These are phyloP conservation scores for Pithys albifrons DNA, from an alignment of 2,113 vertebrate species.

Conservation along the genomic window DNA sequence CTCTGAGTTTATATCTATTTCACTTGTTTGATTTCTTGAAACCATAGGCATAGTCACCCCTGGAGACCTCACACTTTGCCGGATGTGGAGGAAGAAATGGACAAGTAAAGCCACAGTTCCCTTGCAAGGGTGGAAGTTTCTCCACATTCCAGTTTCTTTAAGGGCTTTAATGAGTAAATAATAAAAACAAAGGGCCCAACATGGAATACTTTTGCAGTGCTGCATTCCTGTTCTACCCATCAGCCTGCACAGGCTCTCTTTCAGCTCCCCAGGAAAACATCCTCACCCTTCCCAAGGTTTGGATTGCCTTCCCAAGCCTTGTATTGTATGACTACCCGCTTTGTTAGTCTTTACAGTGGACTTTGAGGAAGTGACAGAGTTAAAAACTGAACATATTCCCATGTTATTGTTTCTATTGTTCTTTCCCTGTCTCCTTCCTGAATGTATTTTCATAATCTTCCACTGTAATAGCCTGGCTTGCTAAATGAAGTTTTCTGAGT, in stretches of 20 bases:
- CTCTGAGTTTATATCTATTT: not conserved
- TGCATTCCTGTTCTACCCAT: not conserved
- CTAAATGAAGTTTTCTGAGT: not conserved
- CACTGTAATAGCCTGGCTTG: not conserved
- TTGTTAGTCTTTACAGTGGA: fast-evolving
- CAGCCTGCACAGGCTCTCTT: fast-evolving
- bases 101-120: not conserved
- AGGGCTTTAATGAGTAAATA: not conserved
- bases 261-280: not conserved
- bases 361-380: not conserved
- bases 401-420: not conserved
- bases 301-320: not conserved
- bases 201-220: not conserved
- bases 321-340: not conserved
- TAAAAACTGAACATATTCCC: not conserved
- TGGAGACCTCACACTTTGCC: fast-evolving
- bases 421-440: not conserved
- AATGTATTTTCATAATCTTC: not conserved
- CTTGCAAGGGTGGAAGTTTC: not conserved
- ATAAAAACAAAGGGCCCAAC: not conserved
- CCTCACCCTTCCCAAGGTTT: fast-evolving
- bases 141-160: not conserved
- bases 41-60: not conserved
- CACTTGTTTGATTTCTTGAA: not conserved
- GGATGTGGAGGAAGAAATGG: not conserved